Conservation (phyloP, 30 jellyfish, hydroid and myxozoan species). For the Cassiopea xamachana region DNA sequence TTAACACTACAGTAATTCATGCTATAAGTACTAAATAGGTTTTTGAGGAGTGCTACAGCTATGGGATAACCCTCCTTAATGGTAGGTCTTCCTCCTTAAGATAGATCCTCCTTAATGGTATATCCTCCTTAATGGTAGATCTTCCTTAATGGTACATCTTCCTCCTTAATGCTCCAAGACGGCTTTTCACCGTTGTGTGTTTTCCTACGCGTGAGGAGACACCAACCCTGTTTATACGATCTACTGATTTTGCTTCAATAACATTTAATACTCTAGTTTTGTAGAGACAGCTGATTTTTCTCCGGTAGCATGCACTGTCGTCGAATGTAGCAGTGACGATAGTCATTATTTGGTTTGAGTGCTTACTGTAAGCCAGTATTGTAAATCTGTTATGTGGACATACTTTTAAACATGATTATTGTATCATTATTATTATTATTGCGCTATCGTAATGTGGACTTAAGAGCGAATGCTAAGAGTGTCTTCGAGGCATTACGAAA, state of each 20-base stretch:
- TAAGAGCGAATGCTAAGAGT: constrained; percentile 20
- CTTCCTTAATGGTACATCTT: no score
- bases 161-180: no score
- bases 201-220: neutral
- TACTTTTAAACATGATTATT: constrained; percentile 55
- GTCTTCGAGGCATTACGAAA: constrained; percentile 31
- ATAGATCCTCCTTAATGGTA: no score
- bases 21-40: no score
- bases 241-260: neutral
- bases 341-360: constrained; percentile 19
- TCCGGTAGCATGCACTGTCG: neutral
- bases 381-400: constrained; percentile 70
- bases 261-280: neutral
- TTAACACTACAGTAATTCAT: no score
- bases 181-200: neutral
- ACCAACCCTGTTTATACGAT: neutral
- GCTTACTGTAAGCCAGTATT: constrained; percentile 70
- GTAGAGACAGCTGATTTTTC: neutral
- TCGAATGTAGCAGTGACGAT: neutral
- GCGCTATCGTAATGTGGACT: constrained; percentile 58
- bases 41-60: no score
- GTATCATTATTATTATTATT: constrained; percentile 27
- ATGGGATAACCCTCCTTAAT: no score
- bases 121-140: no score
- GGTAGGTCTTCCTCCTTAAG: no score